A percentile compares a stretch with the other conserved stretches of the same genome.
These are phyloP conservation scores for Harmothoe impar DNA, from an alignment of 2,888 invertebrate species.

Conservation along the genomic window DNA sequence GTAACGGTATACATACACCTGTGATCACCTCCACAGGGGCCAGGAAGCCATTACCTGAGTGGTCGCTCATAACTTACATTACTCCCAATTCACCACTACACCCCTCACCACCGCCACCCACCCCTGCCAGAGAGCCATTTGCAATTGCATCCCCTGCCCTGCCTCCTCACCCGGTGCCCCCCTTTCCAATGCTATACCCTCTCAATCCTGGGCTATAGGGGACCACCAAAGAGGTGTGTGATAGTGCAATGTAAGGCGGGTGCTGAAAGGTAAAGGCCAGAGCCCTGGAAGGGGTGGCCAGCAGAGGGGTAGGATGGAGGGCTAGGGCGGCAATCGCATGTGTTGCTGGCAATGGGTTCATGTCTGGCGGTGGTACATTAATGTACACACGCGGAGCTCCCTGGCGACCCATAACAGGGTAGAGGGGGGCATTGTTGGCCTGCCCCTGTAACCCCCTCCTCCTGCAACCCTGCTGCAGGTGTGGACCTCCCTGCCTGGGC, in stretches of 20 bases:
- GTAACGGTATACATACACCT: constrained; percentile 37
- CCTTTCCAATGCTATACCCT: neutral
- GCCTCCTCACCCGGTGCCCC: neutral
- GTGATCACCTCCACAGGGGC: constrained; percentile 39
- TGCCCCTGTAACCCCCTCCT: constrained; percentile 3
- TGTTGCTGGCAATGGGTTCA: constrained; percentile 34
- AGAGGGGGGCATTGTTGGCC: neutral
- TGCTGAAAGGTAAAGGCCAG: neutral
- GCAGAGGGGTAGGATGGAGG: neutral
- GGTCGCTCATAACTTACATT: constrained; percentile 18
- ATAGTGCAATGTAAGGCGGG: neutral
- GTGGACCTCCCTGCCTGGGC: neutral
- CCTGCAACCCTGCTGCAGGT: neutral
- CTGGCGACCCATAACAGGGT: constrained; percentile 26
- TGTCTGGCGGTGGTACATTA: constrained; percentile 54
- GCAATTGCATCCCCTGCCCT: constrained; percentile 1
- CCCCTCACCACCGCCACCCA: neutral
- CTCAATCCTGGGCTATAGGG: neutral
- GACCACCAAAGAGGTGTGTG: neutral
- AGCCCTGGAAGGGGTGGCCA: neutral
- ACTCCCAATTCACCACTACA: constrained; percentile 41
- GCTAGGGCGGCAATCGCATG: constrained; percentile 31
- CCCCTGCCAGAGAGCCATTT: neutral
- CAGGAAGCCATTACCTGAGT: constrained; percentile 25
- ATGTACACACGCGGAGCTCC: constrained; percentile 51